phyloP scores from a whole-genome alignment of 2,113 vertebrate genomes.

The Bambusicola thoracicus region DNA sequence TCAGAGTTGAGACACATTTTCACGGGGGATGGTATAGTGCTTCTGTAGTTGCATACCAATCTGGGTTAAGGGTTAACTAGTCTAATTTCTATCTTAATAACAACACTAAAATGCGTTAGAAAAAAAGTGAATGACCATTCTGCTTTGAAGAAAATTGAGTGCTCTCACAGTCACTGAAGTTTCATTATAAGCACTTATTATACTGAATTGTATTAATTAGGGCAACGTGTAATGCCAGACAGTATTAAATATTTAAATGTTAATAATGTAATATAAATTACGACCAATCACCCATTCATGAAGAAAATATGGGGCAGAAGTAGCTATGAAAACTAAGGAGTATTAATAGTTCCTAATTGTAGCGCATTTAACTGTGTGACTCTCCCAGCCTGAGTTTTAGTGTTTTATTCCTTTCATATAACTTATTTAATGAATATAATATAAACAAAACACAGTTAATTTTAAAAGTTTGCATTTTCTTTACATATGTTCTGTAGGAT shows the following conservation, averaged over 20 bases:
- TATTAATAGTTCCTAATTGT: background rate
- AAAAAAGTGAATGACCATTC: background rate
- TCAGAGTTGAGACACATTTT: background rate
- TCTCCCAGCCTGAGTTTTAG: background rate
- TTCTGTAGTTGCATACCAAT: background rate
- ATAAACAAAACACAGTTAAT: background rate
- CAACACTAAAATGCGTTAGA: background rate
- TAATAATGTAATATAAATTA: background rate
- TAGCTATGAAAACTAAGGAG: background rate
- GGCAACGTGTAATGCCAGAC: background rate
- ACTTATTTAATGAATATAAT: background rate
- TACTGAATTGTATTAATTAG: background rate
- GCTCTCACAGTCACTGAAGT: rapidly evolving
- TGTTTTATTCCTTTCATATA: background rate
- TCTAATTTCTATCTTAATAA: background rate
- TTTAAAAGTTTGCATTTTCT: background rate
- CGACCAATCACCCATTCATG: background rate
- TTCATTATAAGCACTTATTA: background rate
- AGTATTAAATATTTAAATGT: slow-evolving; percentile 14
- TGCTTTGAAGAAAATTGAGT: background rate
- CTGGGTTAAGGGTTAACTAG: background rate
- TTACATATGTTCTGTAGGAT: background rate
- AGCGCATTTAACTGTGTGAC: background rate
- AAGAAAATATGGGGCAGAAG: background rate
- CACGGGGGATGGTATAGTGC: background rate